Percentiles rank a stretch among this genome's conserved stretches.
These are phyloP conservation scores for Drosophila melanosoma DNA, from an alignment of 2,888 invertebrate species.

Conservation along the genomic window DNA sequence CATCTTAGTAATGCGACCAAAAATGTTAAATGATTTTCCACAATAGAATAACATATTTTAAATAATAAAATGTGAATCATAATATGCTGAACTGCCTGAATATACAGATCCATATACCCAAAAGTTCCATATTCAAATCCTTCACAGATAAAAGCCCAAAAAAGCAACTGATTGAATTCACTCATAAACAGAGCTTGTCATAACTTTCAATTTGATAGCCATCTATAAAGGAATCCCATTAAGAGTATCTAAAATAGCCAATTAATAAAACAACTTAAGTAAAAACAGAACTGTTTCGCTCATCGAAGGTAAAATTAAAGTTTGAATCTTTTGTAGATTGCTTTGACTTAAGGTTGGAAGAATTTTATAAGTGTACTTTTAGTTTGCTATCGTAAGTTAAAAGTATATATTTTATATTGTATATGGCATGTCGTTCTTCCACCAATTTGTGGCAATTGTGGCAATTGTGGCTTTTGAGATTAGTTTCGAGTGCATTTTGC, in stretches of 20 bases:
- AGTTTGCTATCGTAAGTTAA: not conserved
- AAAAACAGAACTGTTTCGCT: not conserved
- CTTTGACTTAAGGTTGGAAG: not conserved
- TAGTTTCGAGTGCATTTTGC: slow-evolving; percentile 50
- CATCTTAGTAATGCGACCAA: not conserved
- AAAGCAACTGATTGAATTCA: not conserved
- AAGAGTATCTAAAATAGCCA: not conserved
- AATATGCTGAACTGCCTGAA: not conserved
- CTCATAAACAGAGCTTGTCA: not conserved
- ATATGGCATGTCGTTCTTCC: slow-evolving; percentile 11
- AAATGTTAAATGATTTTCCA: not conserved
- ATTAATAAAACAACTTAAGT: not conserved
- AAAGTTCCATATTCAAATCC: not conserved
- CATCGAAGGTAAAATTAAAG: not conserved
- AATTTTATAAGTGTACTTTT: not conserved
- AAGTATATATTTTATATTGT: slow-evolving; percentile 1
- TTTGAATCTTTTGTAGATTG: not conserved
- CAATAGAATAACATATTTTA: not conserved
- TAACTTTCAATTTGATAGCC: not conserved
- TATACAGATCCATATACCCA: not conserved
- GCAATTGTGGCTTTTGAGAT: slow-evolving; percentile 13
- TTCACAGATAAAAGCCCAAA: not conserved
- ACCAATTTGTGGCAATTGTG: slow-evolving; percentile 11
- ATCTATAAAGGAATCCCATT: not conserved
- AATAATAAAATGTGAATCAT: not conserved